Evolutionary conservation across 2,888 invertebrate species (phyloP).

Genomic region (Cyaniris semiargus): DNA sequence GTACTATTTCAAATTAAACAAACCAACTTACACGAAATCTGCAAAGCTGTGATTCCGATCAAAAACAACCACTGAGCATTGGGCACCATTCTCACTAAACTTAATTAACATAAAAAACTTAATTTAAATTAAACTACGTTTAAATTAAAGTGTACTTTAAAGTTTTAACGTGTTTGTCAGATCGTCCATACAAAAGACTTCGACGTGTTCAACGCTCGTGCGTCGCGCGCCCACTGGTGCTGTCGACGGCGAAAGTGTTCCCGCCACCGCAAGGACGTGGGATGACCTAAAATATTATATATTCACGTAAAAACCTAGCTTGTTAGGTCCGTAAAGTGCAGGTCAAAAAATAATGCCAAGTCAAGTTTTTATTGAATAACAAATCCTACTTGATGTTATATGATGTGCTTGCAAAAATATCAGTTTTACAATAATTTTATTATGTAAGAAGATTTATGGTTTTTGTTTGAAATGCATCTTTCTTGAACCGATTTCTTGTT

Average conservation of each 20-base stretch:
- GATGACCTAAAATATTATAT: background rate
- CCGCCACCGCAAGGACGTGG: conserved; percentile 2
- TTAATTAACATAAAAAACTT: background rate
- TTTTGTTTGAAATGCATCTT: no score
- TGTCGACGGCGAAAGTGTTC: background rate
- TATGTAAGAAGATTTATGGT: no score
- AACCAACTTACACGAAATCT: conserved; percentile 58
- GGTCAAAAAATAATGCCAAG: background rate
- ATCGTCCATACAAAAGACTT: conserved; percentile 1
- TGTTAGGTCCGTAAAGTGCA: background rate
- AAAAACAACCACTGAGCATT: conserved; percentile 65
- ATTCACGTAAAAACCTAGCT: background rate
- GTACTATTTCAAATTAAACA: background rate
- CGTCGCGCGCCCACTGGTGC: background rate
- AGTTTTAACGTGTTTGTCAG: background rate
- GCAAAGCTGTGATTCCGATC: conserved; percentile 64
- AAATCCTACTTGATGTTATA: no score
- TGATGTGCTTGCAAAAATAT: no score
- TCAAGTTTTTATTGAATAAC: no score
- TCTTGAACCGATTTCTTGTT: no score
- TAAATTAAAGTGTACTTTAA: background rate
- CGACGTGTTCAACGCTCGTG: background rate
- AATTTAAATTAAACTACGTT: background rate
- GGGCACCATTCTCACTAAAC: conserved; percentile 54
- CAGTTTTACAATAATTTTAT: no score